These are phyloP conservation scores for Ameiurus melas DNA, from an alignment of 2,113 vertebrate genomes.

Conservation along the genomic window DNA sequence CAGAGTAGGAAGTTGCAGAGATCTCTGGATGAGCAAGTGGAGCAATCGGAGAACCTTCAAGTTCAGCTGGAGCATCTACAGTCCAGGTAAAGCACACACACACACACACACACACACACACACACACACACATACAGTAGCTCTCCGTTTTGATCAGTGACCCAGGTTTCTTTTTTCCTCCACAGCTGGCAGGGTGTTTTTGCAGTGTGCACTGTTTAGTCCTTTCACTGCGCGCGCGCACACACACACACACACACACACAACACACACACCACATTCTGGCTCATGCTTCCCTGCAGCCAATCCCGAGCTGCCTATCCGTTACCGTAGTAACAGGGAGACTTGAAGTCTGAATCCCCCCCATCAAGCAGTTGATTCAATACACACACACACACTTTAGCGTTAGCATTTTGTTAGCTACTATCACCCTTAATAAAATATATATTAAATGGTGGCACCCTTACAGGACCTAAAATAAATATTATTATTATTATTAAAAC, in stretches of 20 bases:
- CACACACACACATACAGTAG: conserved; percentile 10
- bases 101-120: conserved; percentile 22
- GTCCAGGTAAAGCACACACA: conserved; percentile 74
- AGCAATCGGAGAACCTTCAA: conserved; percentile 86
- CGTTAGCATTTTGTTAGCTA: background rate
- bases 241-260: conserved; percentile 13
- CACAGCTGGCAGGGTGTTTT: conserved; percentile 14
- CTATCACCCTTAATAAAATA: background rate
- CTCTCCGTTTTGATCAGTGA: background rate
- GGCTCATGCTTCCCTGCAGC: conserved; percentile 52
- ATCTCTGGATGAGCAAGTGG: conserved; percentile 89
- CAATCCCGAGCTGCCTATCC: conserved; percentile 59
- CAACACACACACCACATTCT: background rate
- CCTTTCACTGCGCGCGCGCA: conserved; percentile 21
- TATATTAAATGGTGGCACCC: background rate
- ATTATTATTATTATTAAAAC: background rate
- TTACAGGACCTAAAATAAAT: background rate
- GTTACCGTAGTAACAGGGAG: conserved; percentile 71
- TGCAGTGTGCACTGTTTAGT: background rate
- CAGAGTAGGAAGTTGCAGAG: conserved; percentile 86
- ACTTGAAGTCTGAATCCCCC: conserved; percentile 49
- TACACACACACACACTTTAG: background rate
- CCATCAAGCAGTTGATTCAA: conserved; percentile 54
- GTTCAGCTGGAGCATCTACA: conserved; percentile 89
- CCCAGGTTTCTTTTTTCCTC: conserved; percentile 7